Evolutionary conservation across 2,113 vertebrate genomes (phyloP).

Genomic region (Gallinago jamesoni): DNA sequence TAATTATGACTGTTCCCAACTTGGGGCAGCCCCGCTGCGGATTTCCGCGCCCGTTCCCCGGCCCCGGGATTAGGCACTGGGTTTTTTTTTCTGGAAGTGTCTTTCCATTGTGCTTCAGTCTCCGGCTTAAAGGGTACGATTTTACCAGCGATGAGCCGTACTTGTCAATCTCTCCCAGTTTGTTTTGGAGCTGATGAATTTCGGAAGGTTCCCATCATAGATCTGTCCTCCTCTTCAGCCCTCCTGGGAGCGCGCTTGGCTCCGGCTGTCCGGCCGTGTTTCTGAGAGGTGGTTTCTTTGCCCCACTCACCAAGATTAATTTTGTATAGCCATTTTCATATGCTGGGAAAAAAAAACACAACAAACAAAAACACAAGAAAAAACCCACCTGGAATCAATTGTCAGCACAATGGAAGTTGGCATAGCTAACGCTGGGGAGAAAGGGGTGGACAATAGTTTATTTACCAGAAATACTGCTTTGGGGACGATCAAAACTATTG

Average conservation of each 20-base stretch:
- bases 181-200: not conserved
- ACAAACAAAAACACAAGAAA: not conserved
- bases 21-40: rapidly evolving
- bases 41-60: not conserved
- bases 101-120: not conserved
- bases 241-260: not conserved
- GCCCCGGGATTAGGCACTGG: not conserved
- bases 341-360: not conserved
- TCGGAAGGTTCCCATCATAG: constrained; percentile 22
- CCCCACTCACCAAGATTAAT: constrained; percentile 14
- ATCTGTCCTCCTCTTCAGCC: not conserved
- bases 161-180: not conserved
- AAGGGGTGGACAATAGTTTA: constrained; percentile 36
- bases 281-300: not conserved
- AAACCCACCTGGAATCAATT: constrained; percentile 41
- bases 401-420: constrained; percentile 54
- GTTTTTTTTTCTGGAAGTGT: not conserved
- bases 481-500: constrained; percentile 23
- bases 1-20: not conserved
- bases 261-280: not conserved
- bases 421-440: constrained; percentile 21
- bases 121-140: not conserved
- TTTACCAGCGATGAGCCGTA: not conserved
- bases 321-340: constrained; percentile 15
- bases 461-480: constrained; percentile 41